These are phyloP conservation scores for Leptopilina clavipes DNA, from an alignment of 1,140 invertebrate species.

Conservation along the genomic window DNA sequence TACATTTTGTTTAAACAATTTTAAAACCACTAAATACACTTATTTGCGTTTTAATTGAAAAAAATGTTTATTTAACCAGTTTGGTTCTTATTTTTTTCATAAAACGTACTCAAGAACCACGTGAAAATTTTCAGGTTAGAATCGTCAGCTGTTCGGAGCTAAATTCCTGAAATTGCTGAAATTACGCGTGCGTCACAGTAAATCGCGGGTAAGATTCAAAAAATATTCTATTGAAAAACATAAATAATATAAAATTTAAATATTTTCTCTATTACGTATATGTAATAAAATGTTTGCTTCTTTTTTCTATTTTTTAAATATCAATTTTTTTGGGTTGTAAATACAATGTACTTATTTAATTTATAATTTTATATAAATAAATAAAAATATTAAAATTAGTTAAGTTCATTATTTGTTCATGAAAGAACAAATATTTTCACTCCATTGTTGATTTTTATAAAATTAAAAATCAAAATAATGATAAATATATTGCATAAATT, in stretches of 20 bases:
- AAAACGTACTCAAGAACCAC: neutral
- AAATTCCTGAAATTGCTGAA: neutral
- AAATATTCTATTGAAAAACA: neutral
- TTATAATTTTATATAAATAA: too few species aligned
- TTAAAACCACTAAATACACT: neutral
- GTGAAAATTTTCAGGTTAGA: constrained; percentile 24
- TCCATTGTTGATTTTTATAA: too few species aligned
- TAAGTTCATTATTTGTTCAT: too few species aligned
- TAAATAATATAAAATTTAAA: neutral
- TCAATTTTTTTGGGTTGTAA: too few species aligned
- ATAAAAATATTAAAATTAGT: too few species aligned
- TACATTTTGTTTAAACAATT: neutral
- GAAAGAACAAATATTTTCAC: too few species aligned
- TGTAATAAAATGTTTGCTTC: too few species aligned
- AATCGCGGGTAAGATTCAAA: neutral
- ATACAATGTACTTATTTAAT: too few species aligned
- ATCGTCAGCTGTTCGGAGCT: neutral
- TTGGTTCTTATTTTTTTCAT: constrained; percentile 1
- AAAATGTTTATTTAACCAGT: neutral
- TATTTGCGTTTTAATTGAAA: neutral
- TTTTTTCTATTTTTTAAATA: too few species aligned
- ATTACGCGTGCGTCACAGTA: neutral
- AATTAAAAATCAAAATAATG: too few species aligned
- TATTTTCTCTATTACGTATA: too few species aligned
- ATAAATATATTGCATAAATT: too few species aligned